These are phyloP conservation scores for Aepyceros melampus DNA, from an alignment of 2,113 vertebrate species.

Conservation along the genomic window DNA sequence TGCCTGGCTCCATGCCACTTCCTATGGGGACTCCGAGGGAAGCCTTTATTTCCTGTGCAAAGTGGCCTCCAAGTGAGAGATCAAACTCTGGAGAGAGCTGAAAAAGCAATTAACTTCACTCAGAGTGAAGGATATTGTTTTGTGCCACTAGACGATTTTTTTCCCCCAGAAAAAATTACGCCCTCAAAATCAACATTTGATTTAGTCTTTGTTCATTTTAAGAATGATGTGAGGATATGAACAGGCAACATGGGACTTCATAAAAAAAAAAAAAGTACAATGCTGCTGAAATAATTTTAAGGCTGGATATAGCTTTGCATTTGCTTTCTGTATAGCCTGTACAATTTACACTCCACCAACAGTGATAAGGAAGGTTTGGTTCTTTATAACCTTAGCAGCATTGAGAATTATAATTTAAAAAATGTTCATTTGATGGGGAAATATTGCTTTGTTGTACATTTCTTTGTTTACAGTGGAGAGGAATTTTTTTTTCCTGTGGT, in stretches of 20 bases:
- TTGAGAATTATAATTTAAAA: slow-evolving; percentile 52
- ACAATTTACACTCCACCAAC: slow-evolving; percentile 42
- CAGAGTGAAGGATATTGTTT: slow-evolving; percentile 70
- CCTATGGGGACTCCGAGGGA: background rate
- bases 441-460: background rate
- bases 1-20: background rate
- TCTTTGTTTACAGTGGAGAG: slow-evolving; percentile 26
- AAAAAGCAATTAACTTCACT: slow-evolving; percentile 75
- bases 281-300: slow-evolving; percentile 63
- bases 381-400: background rate
- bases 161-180: slow-evolving; percentile 51
- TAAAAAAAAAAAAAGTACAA: slow-evolving; percentile 33
- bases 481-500: background rate
- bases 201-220: slow-evolving; percentile 70
- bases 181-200: slow-evolving; percentile 73
- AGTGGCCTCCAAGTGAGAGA: slow-evolving; percentile 65
- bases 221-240: slow-evolving; percentile 56
- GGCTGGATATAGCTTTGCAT: slow-evolving; percentile 34
- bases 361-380: background rate
- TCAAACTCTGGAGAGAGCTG: slow-evolving; percentile 51
- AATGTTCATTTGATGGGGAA: slow-evolving; percentile 26
- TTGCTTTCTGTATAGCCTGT: slow-evolving; percentile 42
- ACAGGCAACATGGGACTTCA: slow-evolving; percentile 52
- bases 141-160: slow-evolving; percentile 43
- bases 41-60: slow-evolving; percentile 55